phyloP scores from a whole-genome alignment of 2,113 vertebrate genomes.

The Cavia porcellus region DNA sequence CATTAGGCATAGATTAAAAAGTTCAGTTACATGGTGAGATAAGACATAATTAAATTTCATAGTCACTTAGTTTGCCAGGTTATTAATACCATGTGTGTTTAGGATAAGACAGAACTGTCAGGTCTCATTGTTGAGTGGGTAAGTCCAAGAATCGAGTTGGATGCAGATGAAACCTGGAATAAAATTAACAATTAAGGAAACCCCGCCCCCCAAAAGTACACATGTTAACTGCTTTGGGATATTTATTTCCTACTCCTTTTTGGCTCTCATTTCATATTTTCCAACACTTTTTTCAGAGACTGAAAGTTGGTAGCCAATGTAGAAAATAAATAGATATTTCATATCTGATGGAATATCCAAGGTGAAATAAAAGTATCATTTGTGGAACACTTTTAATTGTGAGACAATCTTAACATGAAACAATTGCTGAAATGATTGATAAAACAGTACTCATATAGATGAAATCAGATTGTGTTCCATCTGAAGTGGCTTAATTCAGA shows the following conservation, averaged over 20 bases:
- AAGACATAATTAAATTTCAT: background rate
- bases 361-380: slow-evolving; percentile 33
- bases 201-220: background rate
- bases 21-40: background rate
- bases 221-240: background rate
- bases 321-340: slow-evolving; percentile 30
- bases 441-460: background rate
- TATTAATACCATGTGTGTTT: background rate
- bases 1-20: background rate
- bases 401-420: slow-evolving; percentile 54
- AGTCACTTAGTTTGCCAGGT: background rate
- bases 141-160: background rate
- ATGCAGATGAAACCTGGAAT: background rate
- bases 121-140: background rate
- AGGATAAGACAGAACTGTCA: background rate
- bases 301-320: slow-evolving; percentile 40
- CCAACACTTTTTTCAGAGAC: background rate
- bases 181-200: background rate
- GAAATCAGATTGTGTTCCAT: slow-evolving; percentile 52
- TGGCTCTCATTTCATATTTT: slow-evolving; percentile 18
- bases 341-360: slow-evolving; percentile 50
- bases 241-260: background rate
- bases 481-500: slow-evolving; percentile 15
- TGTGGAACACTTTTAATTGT: slow-evolving; percentile 59
- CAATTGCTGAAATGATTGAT: slow-evolving; percentile 7